Conservation (phyloP, 2,888 invertebrate genomes). For the Orthonychiurus folsomi region DNA sequence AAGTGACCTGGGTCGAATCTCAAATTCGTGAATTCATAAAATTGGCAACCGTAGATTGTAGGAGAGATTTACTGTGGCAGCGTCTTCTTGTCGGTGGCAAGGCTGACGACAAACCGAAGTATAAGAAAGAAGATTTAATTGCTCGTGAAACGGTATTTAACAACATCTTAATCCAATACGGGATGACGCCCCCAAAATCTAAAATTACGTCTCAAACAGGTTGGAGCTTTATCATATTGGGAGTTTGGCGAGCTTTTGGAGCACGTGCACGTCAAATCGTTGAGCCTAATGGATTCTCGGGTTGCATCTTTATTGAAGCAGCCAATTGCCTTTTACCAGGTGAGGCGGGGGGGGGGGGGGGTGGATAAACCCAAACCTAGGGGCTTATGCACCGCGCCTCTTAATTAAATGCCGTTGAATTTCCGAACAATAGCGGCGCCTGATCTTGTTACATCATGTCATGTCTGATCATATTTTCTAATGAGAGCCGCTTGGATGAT, state of each 20-base stretch:
- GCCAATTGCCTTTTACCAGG: constrained; percentile 56
- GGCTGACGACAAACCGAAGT: constrained; percentile 34
- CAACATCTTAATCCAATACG: too few relatives aligned
- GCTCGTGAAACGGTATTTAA: constrained; percentile 27
- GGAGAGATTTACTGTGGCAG: constrained; percentile 62
- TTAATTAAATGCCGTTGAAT: too few relatives aligned
- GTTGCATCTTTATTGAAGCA: constrained; percentile 54
- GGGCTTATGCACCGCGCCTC: too few relatives aligned
- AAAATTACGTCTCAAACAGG: too few relatives aligned
- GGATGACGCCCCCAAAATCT: too few relatives aligned
- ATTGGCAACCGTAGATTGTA: constrained; percentile 58
- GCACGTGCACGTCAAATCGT: constrained; percentile 52
- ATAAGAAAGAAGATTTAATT: constrained; percentile 40
- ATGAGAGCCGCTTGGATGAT: too few relatives aligned
- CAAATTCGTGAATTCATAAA: constrained; percentile 56
- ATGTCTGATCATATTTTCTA: too few relatives aligned
- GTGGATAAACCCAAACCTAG: too few relatives aligned
- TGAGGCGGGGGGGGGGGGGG: not conserved
- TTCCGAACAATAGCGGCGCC: too few relatives aligned
- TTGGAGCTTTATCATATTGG: constrained; percentile 48
- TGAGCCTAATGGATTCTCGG: constrained; percentile 53
- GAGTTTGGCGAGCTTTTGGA: constrained; percentile 58
- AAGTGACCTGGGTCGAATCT: constrained; percentile 50
- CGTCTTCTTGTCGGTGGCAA: constrained; percentile 49
- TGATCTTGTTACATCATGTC: too few relatives aligned